phyloP scores from a whole-genome alignment of 2,888 invertebrate genomes.

The Erebia epiphron region DNA sequence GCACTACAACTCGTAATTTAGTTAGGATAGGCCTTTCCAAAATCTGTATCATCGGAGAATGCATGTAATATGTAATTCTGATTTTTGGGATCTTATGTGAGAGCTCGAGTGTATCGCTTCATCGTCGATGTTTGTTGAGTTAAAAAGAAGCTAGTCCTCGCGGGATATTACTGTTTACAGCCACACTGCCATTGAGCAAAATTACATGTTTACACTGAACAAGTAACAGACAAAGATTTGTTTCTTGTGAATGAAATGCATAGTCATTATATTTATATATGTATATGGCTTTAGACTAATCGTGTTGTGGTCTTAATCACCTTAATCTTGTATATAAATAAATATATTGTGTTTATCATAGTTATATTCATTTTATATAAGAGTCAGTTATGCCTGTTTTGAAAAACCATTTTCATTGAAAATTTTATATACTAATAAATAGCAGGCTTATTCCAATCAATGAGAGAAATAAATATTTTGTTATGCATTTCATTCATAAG shows the following conservation, averaged over 20 bases:
- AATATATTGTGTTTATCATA: no score
- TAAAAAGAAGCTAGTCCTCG: slow-evolving; percentile 71
- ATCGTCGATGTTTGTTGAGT: slow-evolving; percentile 50
- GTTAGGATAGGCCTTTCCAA: slow-evolving; percentile 81
- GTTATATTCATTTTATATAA: no score
- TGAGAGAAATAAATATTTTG: not conserved
- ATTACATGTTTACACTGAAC: slow-evolving; percentile 34
- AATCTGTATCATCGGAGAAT: slow-evolving; percentile 75
- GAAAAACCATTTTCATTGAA: no score
- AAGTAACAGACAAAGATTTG: not conserved
- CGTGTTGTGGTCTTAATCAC: no score
- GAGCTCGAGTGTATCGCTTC: slow-evolving; percentile 71
- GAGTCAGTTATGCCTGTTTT: no score
- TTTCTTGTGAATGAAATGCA: slow-evolving; percentile 19
- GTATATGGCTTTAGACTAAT: slow-evolving; percentile 11
- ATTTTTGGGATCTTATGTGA: slow-evolving; percentile 67
- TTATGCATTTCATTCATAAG: slow-evolving; percentile 18
- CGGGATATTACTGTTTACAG: slow-evolving; percentile 46
- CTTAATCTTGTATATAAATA: no score
- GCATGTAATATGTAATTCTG: slow-evolving; percentile 72
- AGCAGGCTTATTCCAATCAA: not conserved
- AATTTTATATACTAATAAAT: no score
- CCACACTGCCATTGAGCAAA: slow-evolving; percentile 53
- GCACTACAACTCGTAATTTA: slow-evolving; percentile 78
- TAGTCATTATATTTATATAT: not conserved